Conservation (phyloP, 2,113 vertebrate genomes). For the Galeopterus variegatus region DNA sequence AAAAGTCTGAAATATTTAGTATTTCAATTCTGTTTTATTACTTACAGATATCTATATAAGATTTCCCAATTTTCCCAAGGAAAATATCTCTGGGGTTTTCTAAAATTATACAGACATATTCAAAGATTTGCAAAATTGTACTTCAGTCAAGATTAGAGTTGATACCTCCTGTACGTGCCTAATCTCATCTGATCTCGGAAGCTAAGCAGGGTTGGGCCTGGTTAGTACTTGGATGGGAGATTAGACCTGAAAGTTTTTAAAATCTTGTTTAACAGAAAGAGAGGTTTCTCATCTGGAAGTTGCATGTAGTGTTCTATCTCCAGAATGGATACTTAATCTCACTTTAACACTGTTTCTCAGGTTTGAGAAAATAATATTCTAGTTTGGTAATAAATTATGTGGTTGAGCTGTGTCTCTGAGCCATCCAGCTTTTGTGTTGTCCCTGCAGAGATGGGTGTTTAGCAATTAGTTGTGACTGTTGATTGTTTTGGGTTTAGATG, state of each 20-base stretch:
- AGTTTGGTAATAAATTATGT: conserved; percentile 24
- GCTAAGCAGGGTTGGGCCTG: no score
- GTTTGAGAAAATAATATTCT: conserved; percentile 36
- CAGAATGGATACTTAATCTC: neutral
- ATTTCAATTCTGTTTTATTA: neutral
- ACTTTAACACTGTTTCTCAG: conserved; percentile 33
- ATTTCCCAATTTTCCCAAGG: neutral
- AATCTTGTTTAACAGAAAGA: conserved; percentile 48
- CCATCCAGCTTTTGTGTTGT: conserved; percentile 13
- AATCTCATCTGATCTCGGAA: no score
- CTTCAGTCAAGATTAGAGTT: neutral
- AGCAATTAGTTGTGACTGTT: neutral
- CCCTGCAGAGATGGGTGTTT: neutral
- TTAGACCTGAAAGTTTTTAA: neutral
- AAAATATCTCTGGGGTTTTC: neutral
- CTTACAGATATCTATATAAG: neutral
- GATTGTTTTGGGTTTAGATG: neutral
- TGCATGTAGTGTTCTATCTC: neutral
- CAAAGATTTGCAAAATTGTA: neutral
- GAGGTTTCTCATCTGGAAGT: conserved; percentile 1
- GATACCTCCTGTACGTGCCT: no score
- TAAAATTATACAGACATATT: conserved; percentile 30
- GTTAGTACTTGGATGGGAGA: neutral
- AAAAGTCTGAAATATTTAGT: conserved; percentile 51
- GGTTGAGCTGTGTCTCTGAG: neutral